phyloP scores from a whole-genome alignment of 2,113 vertebrate species.

The Zosterops lateralis region DNA sequence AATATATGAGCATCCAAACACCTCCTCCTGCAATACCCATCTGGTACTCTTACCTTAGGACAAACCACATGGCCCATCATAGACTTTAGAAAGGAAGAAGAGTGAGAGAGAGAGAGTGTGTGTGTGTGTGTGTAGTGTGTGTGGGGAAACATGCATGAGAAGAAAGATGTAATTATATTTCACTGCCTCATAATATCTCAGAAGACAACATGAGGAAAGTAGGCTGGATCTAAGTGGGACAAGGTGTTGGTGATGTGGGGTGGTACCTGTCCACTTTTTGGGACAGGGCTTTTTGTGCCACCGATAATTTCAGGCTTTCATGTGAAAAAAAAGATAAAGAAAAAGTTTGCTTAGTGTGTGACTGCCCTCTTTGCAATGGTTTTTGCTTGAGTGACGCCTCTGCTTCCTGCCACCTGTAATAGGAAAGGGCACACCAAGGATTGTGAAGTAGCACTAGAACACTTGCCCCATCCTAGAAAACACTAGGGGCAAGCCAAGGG shows the following conservation, averaged over 20 bases:
- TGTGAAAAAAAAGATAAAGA: neutral
- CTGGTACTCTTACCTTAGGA: neutral
- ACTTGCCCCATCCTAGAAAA: neutral
- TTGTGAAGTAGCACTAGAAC: neutral
- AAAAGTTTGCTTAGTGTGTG: neutral
- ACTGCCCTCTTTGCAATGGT: neutral
- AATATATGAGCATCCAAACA: neutral
- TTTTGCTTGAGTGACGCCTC: neutral
- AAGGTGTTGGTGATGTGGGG: neutral
- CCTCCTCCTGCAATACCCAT: neutral
- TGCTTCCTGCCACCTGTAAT: neutral
- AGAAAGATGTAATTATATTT: neutral
- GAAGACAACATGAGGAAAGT: neutral
- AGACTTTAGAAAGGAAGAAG: neutral
- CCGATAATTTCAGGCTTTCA: neutral
- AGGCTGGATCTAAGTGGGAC: neutral
- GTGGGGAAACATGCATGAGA: neutral
- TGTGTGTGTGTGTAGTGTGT: too few species aligned
- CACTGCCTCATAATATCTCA: neutral
- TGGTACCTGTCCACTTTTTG: neutral
- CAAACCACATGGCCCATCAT: neutral
- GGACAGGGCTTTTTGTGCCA: neutral
- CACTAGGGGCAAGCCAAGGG: neutral
- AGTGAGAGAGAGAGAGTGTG: too few species aligned
- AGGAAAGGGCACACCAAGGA: neutral